Evolutionary conservation across 1,140 invertebrate species (phyloP), one percentile per base, ranked within the genome.

Genomic region (Oedothorax gibbosus): DNA sequence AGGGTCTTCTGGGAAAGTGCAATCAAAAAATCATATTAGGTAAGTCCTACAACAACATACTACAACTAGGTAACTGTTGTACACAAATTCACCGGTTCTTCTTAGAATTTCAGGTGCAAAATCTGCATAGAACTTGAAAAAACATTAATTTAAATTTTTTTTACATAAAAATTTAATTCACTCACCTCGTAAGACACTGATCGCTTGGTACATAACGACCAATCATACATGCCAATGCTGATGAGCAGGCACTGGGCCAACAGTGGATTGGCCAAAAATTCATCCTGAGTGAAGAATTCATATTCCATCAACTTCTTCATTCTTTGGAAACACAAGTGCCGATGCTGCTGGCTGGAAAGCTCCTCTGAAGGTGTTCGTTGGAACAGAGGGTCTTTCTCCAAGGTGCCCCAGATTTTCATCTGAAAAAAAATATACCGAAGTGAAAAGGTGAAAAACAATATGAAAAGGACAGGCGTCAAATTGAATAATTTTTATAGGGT

Each of bases 351-450:
- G 15, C 95, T 89, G 7, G 92, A 90, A 15, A 93, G 91, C n/a
- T 92, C 90, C 4, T 89, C 89, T 88, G 35, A 87, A 88, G 87
- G 92, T 91, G 56, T 93, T 49, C 87, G 92, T 86, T 92, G 91
- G 89, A 98, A 99, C 1, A 95, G 88, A 7, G 95, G 94, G 89
- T 97, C 95, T 20, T 91, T 93, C 90, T 96, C 93, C 56, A 98
- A 89, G 7, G 93, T 93, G 20, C 93, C 92, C 94, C 95, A 97
- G 85, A 98, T 91, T 89, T 93, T 93, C 88, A 95, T 92, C 96
- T 98, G 89, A 60, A 93, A 88, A 68, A 85, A 79, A 51, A 18
- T 62, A 15, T 62, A 62, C 57, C 18, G 6, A 2, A 35, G 35
- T 35, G 5, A 35, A 35, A 35, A 35, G 35, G 35, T 35, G 35